Base-by-base conservation (phyloP, 2,797 vertebrate genomes). In the Acipenser oxyrinchus region DNA sequence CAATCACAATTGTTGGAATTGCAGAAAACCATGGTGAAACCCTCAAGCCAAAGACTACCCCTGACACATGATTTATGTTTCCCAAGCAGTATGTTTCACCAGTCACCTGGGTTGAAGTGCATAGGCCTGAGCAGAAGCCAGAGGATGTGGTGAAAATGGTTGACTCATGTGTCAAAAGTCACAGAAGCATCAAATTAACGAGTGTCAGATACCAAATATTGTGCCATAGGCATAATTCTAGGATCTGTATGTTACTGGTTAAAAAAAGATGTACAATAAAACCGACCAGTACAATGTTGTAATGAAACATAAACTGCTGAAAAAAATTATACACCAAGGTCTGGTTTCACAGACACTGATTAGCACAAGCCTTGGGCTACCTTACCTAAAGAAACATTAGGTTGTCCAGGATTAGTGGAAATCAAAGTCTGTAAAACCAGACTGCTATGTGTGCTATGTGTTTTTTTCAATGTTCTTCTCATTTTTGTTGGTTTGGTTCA, bases 1-100 rank as follows among this genome's bases (percentile, higher is more conserved):
- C 23, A 37, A 37, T 37, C 23, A 3, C 23, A 37, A 37, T 37
- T 3, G 48, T 23, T 62, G 64, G 51, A 50, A 37, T 13, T 48
- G 55, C 13, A 57, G 59, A 51, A 60, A 61, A 60, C 37, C 66
- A 59, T 59, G 65, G 53, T 15, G 65, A 66, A 58, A 59, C 55
- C 12, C 11, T 59, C 12, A 11, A 58, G 9, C 13, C 11, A n/a
- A 13, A 58, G 55, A 58, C 48, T 8, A 55, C 8, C 8, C 9
- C 37, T 66, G 65, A 55, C 65, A 49, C 6, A 48, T n/a, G 50
- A 49, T 11, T 15, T 4, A 13, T 18, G 48, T 49, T 10, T 10
- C 5, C 6, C 48, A 48, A 49, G n/a, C 53, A 23, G 53, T 8
- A 6, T 2, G 23, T 10, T 37, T 37, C 23, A 37, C 2, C 48